phyloP scores from a whole-genome alignment of 2,888 invertebrate genomes.

The Melanotus villosus region DNA sequence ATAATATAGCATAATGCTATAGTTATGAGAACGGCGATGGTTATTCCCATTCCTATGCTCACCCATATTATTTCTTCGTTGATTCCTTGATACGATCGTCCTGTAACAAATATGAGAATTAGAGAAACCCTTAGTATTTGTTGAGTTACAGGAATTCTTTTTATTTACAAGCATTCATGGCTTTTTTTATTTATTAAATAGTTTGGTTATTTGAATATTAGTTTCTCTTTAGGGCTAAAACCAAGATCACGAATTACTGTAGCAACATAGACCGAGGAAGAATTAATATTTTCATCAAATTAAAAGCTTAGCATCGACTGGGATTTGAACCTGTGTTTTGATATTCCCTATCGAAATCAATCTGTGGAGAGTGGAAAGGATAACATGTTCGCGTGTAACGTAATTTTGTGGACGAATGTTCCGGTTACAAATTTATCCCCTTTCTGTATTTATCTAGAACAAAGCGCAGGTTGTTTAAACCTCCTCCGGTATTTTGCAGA shows the following conservation, averaged over 20 bases:
- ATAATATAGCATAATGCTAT: slow-evolving; percentile 88
- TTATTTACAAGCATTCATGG: too few species aligned
- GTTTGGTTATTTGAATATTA: too few species aligned
- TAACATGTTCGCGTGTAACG: not conserved
- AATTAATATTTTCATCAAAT: too few species aligned
- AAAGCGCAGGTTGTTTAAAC: slow-evolving; percentile 10
- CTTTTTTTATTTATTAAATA: too few species aligned
- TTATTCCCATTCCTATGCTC: slow-evolving; percentile 89
- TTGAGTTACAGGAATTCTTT: too few species aligned
- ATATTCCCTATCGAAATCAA: too few species aligned
- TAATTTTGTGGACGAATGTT: not conserved
- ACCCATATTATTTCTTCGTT: slow-evolving; percentile 93
- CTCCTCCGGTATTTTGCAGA: slow-evolving; percentile 1
- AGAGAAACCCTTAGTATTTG: not conserved
- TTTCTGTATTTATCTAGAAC: not conserved
- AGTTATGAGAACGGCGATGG: slow-evolving; percentile 85
- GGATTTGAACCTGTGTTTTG: too few species aligned
- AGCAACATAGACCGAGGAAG: too few species aligned
- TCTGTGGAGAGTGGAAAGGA: too few species aligned
- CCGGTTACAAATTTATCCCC: not conserved
- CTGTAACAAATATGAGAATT: slow-evolving; percentile 68
- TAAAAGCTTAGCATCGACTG: too few species aligned
- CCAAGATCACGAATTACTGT: too few species aligned
- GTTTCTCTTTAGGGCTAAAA: too few species aligned
- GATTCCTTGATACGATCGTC: slow-evolving; percentile 86